These are phyloP conservation scores for Deilephila porcellus DNA, from an alignment of 2,888 invertebrate species.

Conservation along the genomic window DNA sequence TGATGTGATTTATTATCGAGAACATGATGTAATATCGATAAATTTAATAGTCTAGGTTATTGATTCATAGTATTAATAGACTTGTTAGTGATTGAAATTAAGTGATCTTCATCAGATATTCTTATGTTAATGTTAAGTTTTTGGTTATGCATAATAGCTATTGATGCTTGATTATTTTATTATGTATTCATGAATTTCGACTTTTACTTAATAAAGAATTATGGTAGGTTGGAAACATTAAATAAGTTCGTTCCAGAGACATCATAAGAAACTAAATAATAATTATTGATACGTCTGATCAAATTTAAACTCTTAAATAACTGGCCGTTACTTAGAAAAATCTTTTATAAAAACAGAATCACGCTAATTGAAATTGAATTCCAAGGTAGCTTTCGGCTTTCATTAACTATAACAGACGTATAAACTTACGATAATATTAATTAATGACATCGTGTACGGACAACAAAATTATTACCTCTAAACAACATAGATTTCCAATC, in stretches of 20 bases:
- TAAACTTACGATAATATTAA: neutral
- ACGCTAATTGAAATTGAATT: no score
- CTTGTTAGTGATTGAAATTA: slow-evolving; percentile 18
- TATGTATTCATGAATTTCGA: no score
- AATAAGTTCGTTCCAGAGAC: no score
- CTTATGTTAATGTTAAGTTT: neutral
- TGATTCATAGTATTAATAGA: neutral
- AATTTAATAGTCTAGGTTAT: slow-evolving; percentile 15
- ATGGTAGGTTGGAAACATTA: no score
- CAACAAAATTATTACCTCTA: neutral
- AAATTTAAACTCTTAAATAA: no score
- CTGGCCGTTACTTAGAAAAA: no score
- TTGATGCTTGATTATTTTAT: no score
- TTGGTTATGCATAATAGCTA: neutral
- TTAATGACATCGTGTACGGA: neutral
- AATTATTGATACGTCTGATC: no score
- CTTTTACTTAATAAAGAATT: no score
- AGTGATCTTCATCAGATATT: neutral
- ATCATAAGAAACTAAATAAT: no score
- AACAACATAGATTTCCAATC: neutral
- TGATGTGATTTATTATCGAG: slow-evolving; percentile 18
- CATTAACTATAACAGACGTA: neutral
- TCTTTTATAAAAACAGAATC: no score
- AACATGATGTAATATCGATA: slow-evolving; percentile 19
- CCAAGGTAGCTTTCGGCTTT: no score